Evolutionary conservation across 2,113 vertebrate species (phyloP).

Genomic region (Channa maculata): DNA sequence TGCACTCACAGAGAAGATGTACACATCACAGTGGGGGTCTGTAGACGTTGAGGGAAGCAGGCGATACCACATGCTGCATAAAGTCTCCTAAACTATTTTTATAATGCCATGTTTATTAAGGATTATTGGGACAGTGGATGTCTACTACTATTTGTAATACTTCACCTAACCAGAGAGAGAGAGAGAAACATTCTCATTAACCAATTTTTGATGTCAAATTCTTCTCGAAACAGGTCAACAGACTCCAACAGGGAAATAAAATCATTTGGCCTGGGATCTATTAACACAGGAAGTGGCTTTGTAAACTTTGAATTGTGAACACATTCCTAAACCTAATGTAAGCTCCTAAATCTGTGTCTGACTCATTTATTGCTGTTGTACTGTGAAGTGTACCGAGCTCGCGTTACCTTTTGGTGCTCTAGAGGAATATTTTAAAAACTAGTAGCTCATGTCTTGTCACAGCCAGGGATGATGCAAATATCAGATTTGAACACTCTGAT

Average conservation of each 20-base stretch:
- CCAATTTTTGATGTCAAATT: constrained; percentile 21
- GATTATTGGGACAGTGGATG: constrained; percentile 23
- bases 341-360: neutral
- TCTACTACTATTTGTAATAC: constrained; percentile 24
- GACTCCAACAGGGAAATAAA: neutral
- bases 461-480: too few species aligned
- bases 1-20: neutral
- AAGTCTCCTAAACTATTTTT: too few species aligned
- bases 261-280: constrained; percentile 14
- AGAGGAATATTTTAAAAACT: neutral
- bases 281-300: constrained; percentile 31
- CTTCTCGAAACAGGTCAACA: constrained; percentile 1
- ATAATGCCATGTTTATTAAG: too few species aligned
- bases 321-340: constrained; percentile 6
- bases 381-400: neutral
- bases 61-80: too few species aligned
- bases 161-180: neutral
- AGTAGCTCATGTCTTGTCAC: neutral
- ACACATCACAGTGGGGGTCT: neutral
- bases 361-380: neutral
- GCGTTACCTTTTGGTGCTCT: too few species aligned
- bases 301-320: constrained; percentile 19
- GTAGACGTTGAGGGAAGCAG: too few species aligned
- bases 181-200: constrained; percentile 11
- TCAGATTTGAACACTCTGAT: too few species aligned